Conservation (phyloP, 1,140 invertebrate species). For the Aphidius gifuensis region DNA sequence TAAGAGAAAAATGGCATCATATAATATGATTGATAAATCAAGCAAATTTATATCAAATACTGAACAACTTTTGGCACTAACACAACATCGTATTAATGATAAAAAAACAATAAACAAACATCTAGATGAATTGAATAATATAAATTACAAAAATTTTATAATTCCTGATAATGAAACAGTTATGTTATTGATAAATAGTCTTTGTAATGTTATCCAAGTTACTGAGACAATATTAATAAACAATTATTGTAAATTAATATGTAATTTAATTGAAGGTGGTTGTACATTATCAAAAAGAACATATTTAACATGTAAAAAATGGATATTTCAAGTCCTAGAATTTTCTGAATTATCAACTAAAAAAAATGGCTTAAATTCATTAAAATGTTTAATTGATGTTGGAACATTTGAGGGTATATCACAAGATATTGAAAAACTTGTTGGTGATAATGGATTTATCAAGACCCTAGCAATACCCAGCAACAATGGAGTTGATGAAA, state of each 20-base stretch:
- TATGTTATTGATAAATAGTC: slow-evolving; percentile 49
- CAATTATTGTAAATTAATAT: slow-evolving; percentile 50
- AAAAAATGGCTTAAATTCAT: slow-evolving; percentile 34
- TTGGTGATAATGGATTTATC: slow-evolving; percentile 31
- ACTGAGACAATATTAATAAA: slow-evolving; percentile 35
- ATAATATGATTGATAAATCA: slow-evolving; percentile 7
- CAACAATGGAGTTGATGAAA: slow-evolving; percentile 40
- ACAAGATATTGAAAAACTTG: background rate
- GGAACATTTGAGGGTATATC: slow-evolving; percentile 31
- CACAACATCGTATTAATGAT: slow-evolving; percentile 42
- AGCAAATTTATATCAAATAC: slow-evolving; percentile 38
- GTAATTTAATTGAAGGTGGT: slow-evolving; percentile 44
- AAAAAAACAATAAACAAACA: slow-evolving; percentile 43
- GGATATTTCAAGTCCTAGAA: slow-evolving; percentile 46
- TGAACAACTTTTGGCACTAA: slow-evolving; percentile 44
- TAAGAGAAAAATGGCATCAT: too few relatives aligned
- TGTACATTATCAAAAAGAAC: slow-evolving; percentile 43
- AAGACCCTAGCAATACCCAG: slow-evolving; percentile 29
- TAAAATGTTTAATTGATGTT: slow-evolving; percentile 37
- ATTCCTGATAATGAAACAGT: slow-evolving; percentile 48
- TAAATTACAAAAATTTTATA: slow-evolving; percentile 46
- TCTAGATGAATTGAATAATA: slow-evolving; percentile 48
- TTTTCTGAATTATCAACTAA: slow-evolving; percentile 28
- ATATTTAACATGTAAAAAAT: slow-evolving; percentile 41
- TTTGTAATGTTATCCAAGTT: slow-evolving; percentile 34